A percentile compares a stretch with the other conserved stretches of the same genome.
Evolutionary conservation across 2,113 vertebrate species (phyloP).

Genomic region (Pedetes capensis): DNA sequence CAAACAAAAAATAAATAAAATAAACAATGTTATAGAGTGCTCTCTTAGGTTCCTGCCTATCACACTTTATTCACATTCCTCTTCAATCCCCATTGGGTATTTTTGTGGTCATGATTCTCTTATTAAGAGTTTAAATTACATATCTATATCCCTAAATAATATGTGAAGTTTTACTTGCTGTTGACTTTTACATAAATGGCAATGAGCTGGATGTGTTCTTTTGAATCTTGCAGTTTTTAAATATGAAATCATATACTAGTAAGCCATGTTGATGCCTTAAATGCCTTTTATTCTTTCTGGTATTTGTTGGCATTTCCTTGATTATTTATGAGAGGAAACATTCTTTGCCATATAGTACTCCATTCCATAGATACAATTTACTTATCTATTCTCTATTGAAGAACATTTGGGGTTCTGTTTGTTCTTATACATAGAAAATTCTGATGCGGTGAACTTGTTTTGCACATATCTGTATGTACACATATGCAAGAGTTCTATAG

Average conservation of each 20-base stretch:
- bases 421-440: neutral
- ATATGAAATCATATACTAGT: neutral
- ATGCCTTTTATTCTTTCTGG: neutral
- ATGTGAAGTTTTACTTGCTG: neutral
- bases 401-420: neutral
- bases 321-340: neutral
- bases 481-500: neutral
- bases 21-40: neutral
- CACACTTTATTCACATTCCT: neutral
- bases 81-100: neutral
- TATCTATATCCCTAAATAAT: neutral
- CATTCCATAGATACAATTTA: neutral
- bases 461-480: neutral
- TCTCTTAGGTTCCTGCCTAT: neutral
- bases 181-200: conserved; percentile 26
- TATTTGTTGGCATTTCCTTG: neutral
- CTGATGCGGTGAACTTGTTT: neutral
- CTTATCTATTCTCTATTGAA: neutral
- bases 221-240: neutral
- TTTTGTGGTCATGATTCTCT: neutral
- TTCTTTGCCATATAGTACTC: neutral
- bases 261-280: neutral
- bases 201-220: neutral
- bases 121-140: neutral
- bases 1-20: too few species aligned